phyloP scores from a whole-genome alignment of 2,797 vertebrate species.

The Myoxocephalus aenaeus region DNA sequence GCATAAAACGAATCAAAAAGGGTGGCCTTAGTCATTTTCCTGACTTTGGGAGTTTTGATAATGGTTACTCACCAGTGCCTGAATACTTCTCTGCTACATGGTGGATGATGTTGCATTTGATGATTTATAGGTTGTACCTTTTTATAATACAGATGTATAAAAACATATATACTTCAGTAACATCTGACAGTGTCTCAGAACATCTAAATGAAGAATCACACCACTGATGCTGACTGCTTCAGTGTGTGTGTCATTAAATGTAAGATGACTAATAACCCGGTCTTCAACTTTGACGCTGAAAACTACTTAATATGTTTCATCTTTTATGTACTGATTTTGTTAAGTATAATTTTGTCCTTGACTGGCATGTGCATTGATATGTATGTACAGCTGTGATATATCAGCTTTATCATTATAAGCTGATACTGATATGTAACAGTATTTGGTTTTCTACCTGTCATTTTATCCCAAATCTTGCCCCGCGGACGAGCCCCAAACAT shows the following conservation, averaged over 20 bases:
- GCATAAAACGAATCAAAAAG: conserved; percentile 70
- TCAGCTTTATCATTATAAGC: conserved; percentile 63
- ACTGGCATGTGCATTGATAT: conserved; percentile 71
- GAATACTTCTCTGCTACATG: conserved; percentile 72
- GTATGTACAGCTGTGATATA: conserved; percentile 68
- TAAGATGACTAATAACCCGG: conserved; percentile 51
- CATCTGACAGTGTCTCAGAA: conserved; percentile 62
- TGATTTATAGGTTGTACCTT: conserved; percentile 68
- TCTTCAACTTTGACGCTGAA: conserved; percentile 57
- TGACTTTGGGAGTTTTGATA: conserved; percentile 76
- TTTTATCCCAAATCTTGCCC: conserved; percentile 53
- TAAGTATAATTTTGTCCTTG: conserved; percentile 66
- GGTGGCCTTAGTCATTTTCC: conserved; percentile 84
- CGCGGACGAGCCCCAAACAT: conserved; percentile 48
- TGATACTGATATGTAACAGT: conserved; percentile 71
- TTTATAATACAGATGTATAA: conserved; percentile 68
- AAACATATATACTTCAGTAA: conserved; percentile 64
- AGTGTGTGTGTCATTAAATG: conserved; percentile 55
- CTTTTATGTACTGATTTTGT: conserved; percentile 60
- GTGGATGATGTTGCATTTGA: conserved; percentile 68
- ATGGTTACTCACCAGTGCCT: conserved; percentile 84
- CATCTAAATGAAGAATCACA: conserved; percentile 61
- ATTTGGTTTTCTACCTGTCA: conserved; percentile 65
- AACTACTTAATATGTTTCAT: conserved; percentile 55
- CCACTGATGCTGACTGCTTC: conserved; percentile 23